phyloP scores from a whole-genome alignment of 2,113 vertebrate genomes.

The Syrmaticus mikado region DNA sequence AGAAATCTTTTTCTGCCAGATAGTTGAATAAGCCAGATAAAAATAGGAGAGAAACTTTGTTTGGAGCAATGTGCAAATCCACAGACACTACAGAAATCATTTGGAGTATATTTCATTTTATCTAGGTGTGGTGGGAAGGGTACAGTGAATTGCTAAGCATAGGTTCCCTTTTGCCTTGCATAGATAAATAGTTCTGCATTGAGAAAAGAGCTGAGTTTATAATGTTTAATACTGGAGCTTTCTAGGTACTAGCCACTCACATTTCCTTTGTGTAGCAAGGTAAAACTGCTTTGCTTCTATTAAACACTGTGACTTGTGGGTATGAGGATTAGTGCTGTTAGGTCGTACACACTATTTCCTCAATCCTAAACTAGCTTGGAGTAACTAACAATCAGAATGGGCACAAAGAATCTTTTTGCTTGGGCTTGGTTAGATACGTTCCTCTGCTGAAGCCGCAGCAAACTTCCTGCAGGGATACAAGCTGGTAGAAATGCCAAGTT shows the following conservation, averaged over 20 bases:
- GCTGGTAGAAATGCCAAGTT: not conserved
- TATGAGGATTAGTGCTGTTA: not conserved
- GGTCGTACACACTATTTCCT: not conserved
- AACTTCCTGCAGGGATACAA: not conserved
- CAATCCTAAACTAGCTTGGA: not conserved
- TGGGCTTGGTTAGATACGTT: not conserved
- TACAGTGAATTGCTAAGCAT: not conserved
- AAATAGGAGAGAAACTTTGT: slow-evolving; percentile 41
- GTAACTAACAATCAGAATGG: not conserved
- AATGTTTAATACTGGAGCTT: not conserved
- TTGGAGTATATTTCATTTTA: not conserved
- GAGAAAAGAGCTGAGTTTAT: not conserved
- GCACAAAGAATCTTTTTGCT: not conserved
- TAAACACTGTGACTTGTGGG: not conserved
- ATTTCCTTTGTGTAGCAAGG: not conserved
- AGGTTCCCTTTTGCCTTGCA: not conserved
- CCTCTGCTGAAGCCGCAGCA: not conserved
- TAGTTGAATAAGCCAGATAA: slow-evolving; percentile 26
- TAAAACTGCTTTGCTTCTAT: not conserved
- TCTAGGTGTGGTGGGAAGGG: not conserved
- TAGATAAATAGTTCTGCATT: not conserved
- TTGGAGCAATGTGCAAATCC: not conserved
- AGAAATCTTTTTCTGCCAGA: slow-evolving; percentile 33
- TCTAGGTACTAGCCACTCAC: not conserved
- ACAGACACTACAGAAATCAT: slow-evolving; percentile 7